These are phyloP conservation scores for Heteractis magnifica DNA, from an alignment of 92 coral and sea anemone species.

Conservation along the genomic window DNA sequence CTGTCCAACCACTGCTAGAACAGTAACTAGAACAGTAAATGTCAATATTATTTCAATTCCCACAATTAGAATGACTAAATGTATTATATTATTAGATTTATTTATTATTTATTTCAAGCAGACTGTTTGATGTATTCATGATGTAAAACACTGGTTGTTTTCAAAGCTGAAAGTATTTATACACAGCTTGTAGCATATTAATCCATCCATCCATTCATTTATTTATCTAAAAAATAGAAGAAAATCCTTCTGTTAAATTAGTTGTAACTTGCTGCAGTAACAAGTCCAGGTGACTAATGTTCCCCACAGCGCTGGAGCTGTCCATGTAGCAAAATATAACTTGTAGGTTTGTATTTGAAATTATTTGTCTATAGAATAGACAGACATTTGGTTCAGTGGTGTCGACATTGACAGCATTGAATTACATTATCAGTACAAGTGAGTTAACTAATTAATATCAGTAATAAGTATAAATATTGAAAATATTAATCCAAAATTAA, in stretches of 20 bases:
- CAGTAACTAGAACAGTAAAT: too few species aligned
- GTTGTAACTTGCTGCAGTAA: background rate
- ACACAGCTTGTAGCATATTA: background rate
- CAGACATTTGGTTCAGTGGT: background rate
- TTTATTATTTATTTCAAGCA: background rate
- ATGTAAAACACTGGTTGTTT: constrained; percentile 21
- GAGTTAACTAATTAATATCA: too few species aligned
- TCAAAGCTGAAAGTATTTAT: background rate
- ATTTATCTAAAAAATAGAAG: background rate
- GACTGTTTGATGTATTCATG: background rate
- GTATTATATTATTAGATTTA: background rate
- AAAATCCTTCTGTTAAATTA: background rate
- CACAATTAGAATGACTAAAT: background rate
- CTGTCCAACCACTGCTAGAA: too few species aligned
- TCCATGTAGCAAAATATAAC: background rate
- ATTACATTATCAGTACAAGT: too few species aligned
- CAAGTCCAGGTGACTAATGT: constrained; percentile 17
- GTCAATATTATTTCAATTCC: background rate
- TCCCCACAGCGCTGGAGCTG: background rate
- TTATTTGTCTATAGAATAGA: background rate
- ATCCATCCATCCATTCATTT: background rate
- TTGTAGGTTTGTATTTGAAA: background rate
- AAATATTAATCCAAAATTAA: too few species aligned
- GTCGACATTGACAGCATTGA: too few species aligned
- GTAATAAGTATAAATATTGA: too few species aligned